Percentiles rank a stretch among this genome's conserved stretches.
These are phyloP conservation scores for Cephus nigrinus DNA, from an alignment of 2,888 invertebrate genomes.

Conservation along the genomic window DNA sequence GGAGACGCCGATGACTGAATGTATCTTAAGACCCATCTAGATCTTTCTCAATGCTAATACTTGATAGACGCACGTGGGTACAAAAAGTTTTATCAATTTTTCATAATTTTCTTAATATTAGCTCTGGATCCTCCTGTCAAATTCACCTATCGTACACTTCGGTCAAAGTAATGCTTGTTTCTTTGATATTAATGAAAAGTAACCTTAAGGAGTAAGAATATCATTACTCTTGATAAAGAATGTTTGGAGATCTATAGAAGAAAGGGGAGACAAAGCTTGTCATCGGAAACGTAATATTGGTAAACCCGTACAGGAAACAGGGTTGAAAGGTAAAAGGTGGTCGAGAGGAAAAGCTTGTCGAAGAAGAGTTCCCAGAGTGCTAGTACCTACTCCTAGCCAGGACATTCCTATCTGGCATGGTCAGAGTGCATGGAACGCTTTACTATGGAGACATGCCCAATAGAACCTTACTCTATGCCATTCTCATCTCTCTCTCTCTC, in stretches of 20 bases:
- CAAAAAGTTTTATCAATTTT: not conserved
- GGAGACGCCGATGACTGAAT: not conserved
- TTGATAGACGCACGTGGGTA: not conserved
- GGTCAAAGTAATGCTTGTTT: not conserved
- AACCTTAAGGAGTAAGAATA: not conserved
- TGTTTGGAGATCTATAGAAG: not conserved
- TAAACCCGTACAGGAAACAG: not conserved
- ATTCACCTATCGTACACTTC: not conserved
- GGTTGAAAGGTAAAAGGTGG: not conserved
- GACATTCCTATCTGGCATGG: not conserved
- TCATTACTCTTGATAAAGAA: not conserved
- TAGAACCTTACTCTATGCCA: not conserved
- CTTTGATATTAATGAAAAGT: not conserved
- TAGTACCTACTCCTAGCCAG: not conserved
- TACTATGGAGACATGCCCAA: not conserved
- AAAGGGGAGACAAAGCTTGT: not conserved
- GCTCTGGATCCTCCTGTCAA: not conserved
- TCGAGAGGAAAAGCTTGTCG: slow-evolving; percentile 32
- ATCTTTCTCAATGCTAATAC: not conserved
- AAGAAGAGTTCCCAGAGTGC: slow-evolving; percentile 1
- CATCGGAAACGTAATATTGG: not conserved
- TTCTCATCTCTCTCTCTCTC: not conserved
- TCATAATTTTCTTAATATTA: not conserved
- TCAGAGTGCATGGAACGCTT: not conserved
- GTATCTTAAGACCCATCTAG: too few species aligned